Conservation (phyloP, 2,797 vertebrate genomes). For the Ataeniobius toweri region DNA sequence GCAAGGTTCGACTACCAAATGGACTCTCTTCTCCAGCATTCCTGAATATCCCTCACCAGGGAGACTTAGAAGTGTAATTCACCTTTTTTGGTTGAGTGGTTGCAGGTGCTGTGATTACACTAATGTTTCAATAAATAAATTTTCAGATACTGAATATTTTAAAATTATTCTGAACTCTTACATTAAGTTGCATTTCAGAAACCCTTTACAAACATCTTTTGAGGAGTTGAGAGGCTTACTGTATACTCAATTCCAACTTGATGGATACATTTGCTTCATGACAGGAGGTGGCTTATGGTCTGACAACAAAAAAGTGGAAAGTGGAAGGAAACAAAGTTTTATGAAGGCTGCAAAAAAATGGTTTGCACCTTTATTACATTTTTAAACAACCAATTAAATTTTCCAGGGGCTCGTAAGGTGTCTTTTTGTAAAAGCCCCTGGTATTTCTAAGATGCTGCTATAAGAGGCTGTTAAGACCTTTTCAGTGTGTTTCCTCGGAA, state of each 20-base stretch:
- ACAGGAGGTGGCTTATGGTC: neutral
- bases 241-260: neutral
- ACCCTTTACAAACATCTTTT: neutral
- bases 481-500: neutral
- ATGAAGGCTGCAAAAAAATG: neutral
- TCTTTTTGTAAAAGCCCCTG: neutral
- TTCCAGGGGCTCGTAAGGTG: neutral
- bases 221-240: neutral
- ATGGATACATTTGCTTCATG: neutral
- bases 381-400: neutral
- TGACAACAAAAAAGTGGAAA: neutral
- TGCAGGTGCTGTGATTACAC: slow-evolving; percentile 34
- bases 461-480: neutral
- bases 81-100: slow-evolving; percentile 21
- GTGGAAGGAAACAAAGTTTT: slow-evolving; percentile 1
- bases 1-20: neutral
- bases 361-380: neutral
- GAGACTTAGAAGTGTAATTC: neutral
- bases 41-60: slow-evolving; percentile 24
- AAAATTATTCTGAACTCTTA: neutral
- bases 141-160: neutral
- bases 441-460: neutral
- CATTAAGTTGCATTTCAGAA: neutral
- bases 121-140: neutral
- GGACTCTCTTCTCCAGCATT: neutral